These are phyloP conservation scores for Phoxinus dragarum DNA, from an alignment of 2,797 vertebrate species.

Conservation along the genomic window DNA sequence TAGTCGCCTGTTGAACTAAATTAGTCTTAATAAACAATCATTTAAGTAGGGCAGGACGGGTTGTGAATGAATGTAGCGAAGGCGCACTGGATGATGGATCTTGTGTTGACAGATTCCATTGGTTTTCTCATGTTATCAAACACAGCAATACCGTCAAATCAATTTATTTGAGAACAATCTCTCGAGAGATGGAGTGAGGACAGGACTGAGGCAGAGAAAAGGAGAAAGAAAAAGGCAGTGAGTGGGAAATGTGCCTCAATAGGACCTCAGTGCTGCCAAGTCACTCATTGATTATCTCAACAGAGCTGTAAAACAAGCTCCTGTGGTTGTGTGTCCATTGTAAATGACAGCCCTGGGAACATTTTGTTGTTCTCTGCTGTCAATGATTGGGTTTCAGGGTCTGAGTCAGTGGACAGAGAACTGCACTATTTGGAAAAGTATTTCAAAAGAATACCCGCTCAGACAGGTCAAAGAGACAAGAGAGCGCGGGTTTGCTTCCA, in stretches of 20 bases:
- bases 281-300: constrained; percentile 72
- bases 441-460: constrained; percentile 62
- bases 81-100: constrained; percentile 67
- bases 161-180: constrained; percentile 70
- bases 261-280: constrained; percentile 66
- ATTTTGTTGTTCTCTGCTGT: constrained; percentile 68
- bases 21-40: constrained; percentile 74
- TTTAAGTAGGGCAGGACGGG: constrained; percentile 55
- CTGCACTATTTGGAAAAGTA: constrained; percentile 59
- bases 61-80: constrained; percentile 65
- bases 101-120: constrained; percentile 66
- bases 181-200: constrained; percentile 49
- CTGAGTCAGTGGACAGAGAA: constrained; percentile 63
- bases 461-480: constrained; percentile 59
- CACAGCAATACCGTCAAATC: constrained; percentile 73
- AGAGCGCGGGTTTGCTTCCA: constrained; percentile 51
- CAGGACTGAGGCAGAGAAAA: constrained; percentile 53
- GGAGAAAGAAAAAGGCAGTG: constrained; percentile 48
- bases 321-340: constrained; percentile 69
- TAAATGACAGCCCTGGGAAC: constrained; percentile 72
- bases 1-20: constrained; percentile 60
- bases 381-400: constrained; percentile 71
- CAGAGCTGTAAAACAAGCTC: constrained; percentile 74
- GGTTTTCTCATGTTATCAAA: constrained; percentile 67
- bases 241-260: constrained; percentile 69